phyloP scores from a whole-genome alignment of 2,888 invertebrate genomes.

The Adela reaumurella region DNA sequence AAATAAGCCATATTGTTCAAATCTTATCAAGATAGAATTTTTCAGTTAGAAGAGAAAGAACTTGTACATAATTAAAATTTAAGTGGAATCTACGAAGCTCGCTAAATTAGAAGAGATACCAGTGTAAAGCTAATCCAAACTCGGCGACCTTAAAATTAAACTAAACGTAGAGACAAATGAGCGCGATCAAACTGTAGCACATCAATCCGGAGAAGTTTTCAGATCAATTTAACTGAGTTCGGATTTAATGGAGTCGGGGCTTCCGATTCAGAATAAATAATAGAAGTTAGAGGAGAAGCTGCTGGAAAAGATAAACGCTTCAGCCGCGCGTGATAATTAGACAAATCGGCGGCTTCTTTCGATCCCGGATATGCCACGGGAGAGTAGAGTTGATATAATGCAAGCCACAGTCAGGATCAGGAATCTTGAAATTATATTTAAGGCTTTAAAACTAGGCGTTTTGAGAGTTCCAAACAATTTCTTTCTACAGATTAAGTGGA shows the following conservation, averaged over 20 bases:
- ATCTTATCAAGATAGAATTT: too few relatives aligned
- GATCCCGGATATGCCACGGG: not conserved
- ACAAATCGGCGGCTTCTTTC: slow-evolving; percentile 38
- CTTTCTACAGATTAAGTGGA: too few relatives aligned
- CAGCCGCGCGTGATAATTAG: slow-evolving; percentile 54
- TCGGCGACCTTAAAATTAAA: not conserved
- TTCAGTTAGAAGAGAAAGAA: too few relatives aligned
- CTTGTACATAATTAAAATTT: too few relatives aligned
- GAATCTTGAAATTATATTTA: too few relatives aligned
- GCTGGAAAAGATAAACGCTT: slow-evolving; percentile 43
- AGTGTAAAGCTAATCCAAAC: not conserved
- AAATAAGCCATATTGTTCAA: too few relatives aligned
- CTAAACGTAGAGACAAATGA: not conserved
- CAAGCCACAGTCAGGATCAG: too few relatives aligned
- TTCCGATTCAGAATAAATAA: not conserved
- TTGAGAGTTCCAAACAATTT: too few relatives aligned
- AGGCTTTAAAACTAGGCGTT: too few relatives aligned
- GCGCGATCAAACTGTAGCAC: not conserved
- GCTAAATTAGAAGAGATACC: too few relatives aligned
- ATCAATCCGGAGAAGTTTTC: not conserved
- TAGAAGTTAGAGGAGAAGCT: slow-evolving; percentile 6
- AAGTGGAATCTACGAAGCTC: too few relatives aligned
- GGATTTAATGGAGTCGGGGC: not conserved
- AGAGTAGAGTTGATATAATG: too few relatives aligned
- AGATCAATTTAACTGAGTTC: not conserved